Percentiles rank a stretch among this genome's conserved stretches.
These are phyloP conservation scores for Orchestes rusci DNA, from an alignment of 2,888 invertebrate genomes.

Conservation along the genomic window DNA sequence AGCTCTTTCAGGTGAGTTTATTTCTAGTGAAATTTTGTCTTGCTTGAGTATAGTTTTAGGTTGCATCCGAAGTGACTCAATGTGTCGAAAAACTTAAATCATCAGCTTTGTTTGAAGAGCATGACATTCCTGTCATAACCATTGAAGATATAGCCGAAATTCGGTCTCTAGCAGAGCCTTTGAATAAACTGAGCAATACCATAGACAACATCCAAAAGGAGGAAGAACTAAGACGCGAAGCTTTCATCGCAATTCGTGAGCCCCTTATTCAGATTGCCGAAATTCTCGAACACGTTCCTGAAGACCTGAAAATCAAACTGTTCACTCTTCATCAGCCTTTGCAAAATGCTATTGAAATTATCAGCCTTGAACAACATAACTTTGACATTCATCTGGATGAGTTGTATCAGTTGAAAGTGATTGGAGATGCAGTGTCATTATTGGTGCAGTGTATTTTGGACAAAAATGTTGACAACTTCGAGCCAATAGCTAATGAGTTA, in stretches of 20 bases:
- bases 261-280: slow-evolving; percentile 36
- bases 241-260: slow-evolving; percentile 30
- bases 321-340: slow-evolving; percentile 33
- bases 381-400: slow-evolving; percentile 32
- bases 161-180: slow-evolving; percentile 33
- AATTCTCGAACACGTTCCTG: slow-evolving; percentile 32
- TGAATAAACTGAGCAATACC: slow-evolving; percentile 34
- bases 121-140: slow-evolving; percentile 27
- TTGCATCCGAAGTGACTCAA: slow-evolving; percentile 36
- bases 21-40: no score
- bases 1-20: slow-evolving; percentile 29
- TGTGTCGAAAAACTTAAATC: slow-evolving; percentile 36
- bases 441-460: slow-evolving; percentile 13
- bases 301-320: slow-evolving; percentile 30
- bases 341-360: slow-evolving; percentile 37
- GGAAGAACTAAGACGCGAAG: slow-evolving; percentile 30
- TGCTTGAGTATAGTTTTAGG: no score
- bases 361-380: slow-evolving; percentile 36
- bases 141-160: slow-evolving; percentile 35
- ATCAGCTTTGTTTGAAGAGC: slow-evolving; percentile 25
- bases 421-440: slow-evolving; percentile 9
- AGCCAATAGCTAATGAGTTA: slow-evolving; percentile 8
- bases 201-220: slow-evolving; percentile 33
- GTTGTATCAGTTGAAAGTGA: slow-evolving; percentile 12
- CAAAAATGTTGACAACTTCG: slow-evolving; percentile 11